Evolutionary conservation across 2,113 vertebrate species (phyloP).

Genomic region (Daboia siamensis): DNA sequence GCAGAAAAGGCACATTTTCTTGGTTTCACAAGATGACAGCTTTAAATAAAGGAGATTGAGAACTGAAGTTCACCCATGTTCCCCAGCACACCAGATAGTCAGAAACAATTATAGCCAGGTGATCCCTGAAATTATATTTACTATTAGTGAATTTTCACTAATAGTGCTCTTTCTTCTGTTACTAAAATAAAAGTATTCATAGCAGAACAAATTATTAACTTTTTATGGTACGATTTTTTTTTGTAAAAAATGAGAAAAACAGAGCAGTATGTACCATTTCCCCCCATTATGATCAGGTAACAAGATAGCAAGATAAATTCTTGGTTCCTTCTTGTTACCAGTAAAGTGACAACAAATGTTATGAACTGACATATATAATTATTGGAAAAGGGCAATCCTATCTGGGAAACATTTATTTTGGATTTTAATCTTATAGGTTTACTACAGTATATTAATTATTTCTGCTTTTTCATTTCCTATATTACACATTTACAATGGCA

Average conservation of each 20-base stretch:
- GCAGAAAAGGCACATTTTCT: too few species aligned
- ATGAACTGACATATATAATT: neutral
- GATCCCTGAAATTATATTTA: too few species aligned
- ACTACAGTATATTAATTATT: slow-evolving; percentile 3
- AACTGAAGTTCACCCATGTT: too few species aligned
- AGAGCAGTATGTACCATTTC: neutral
- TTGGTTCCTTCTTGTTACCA: neutral
- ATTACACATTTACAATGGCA: slow-evolving; percentile 16
- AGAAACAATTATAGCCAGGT: too few species aligned
- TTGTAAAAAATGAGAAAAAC: neutral
- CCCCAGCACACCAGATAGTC: too few species aligned
- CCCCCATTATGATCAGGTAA: neutral
- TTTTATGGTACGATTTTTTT: too few species aligned
- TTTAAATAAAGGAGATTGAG: too few species aligned
- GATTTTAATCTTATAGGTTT: slow-evolving; percentile 48
- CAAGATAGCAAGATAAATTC: neutral
- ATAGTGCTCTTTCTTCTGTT: too few species aligned
- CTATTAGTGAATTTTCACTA: too few species aligned
- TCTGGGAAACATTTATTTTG: slow-evolving; percentile 24
- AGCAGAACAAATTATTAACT: neutral
- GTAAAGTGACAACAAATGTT: neutral
- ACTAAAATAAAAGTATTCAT: neutral
- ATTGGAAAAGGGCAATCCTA: neutral
- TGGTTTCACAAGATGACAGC: too few species aligned
- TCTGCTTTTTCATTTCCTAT: slow-evolving; percentile 25